Base-by-base conservation (phyloP, 2,113 vertebrate genomes). In the Rhodinocichla rosea region DNA sequence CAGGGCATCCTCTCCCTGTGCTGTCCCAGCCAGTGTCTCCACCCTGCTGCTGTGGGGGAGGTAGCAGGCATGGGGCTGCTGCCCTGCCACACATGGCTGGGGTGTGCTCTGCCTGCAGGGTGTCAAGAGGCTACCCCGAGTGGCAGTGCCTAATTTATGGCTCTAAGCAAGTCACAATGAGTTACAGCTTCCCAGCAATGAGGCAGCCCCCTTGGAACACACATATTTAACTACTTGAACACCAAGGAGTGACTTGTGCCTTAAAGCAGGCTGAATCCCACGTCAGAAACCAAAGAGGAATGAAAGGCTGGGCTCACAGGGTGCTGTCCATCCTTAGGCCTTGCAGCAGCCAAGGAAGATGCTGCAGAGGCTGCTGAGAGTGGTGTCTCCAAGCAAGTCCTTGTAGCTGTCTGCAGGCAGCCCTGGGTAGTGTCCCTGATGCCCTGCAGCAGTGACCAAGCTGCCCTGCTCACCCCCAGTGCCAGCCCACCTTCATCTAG, bases 181-280 rank as follows among this genome's bases (percentile, higher is more conserved):
- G 50, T 79, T 69, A 69, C 73, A 94, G 57, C 56, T 10, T 71
- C 49, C 78, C 83, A 79, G 53, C 12, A 87, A 39, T 13, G 74
- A 86, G 71, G 64, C 83, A 70, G 75, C 42, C 68, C 68, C 37
- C 44, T 68, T 68, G 83, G 62, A 69, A 84, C 70, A 62, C n/a
- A 12, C 19, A 15, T 52, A 50, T 88, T 94, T 88, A 92, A 92
- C 80, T 76, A 37, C 9, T 75, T 42, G 21, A 94, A 93, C 4
- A 10, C 37, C 14, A 76, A 84, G 87, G 75, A 83, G 71, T 28
- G 77, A 70, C 50, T 94, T 77, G 70, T 56, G 65, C 75, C 89
- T 96, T 89, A 77, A 87, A 78, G 40, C 57, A 77, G 65, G 50
- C 63, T 68, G 87, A 60, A 53, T 89, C 92, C 92, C 90, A 84